Evolutionary conservation across 1,140 invertebrate species (phyloP).

Genomic region (Neodiprion pinetum): DNA sequence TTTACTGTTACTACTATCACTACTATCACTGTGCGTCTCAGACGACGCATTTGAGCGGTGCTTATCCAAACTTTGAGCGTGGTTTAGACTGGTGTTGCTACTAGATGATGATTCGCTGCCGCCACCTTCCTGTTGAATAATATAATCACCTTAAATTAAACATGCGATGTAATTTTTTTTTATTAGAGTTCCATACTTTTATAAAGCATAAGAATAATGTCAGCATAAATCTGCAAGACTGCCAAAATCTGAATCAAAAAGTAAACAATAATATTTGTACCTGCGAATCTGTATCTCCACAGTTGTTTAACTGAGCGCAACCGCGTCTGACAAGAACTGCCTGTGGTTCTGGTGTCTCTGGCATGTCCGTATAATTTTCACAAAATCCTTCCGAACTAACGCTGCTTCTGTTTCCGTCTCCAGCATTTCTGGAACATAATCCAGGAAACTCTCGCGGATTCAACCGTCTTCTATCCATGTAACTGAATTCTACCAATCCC

Average conservation of each 20-base stretch:
- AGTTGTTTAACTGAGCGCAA: constrained; percentile 49
- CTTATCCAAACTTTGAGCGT: constrained; percentile 56
- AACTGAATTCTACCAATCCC: constrained; percentile 59
- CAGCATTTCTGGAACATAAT: constrained; percentile 47
- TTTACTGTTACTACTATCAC: constrained; percentile 59
- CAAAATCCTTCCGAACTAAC: constrained; percentile 96
- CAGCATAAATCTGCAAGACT: too few species aligned
- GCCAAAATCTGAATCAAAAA: too few species aligned
- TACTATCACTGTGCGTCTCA: constrained; percentile 60
- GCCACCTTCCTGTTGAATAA: constrained; percentile 52
- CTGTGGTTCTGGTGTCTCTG: constrained; percentile 48
- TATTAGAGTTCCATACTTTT: too few species aligned
- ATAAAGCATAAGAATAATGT: too few species aligned
- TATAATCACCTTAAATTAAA: background rate
- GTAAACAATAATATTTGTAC: constrained; percentile 47
- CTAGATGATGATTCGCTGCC: constrained; percentile 61
- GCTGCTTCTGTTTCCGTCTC: constrained; percentile 88
- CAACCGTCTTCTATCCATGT: constrained; percentile 52
- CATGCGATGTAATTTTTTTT: too few species aligned
- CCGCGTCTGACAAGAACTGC: constrained; percentile 48
- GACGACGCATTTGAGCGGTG: constrained; percentile 56
- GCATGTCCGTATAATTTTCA: constrained; percentile 84
- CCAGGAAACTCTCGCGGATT: constrained; percentile 54
- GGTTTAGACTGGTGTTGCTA: constrained; percentile 57
- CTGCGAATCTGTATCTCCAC: constrained; percentile 72